These are phyloP conservation scores for Alfaro cultratus DNA, from an alignment of 2,797 vertebrate genomes.

Conservation along the genomic window DNA sequence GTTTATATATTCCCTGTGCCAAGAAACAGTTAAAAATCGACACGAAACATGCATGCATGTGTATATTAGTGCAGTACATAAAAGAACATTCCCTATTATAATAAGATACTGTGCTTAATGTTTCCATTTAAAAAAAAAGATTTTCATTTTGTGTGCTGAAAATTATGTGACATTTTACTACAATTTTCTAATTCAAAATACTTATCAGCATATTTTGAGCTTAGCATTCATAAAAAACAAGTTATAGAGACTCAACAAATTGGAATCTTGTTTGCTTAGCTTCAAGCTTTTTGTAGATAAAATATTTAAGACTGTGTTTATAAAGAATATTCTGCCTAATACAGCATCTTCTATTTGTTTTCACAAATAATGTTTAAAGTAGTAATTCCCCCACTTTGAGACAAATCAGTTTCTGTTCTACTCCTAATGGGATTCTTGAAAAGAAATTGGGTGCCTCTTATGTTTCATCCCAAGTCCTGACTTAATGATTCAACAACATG, in stretches of 20 bases:
- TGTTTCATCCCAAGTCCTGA: constrained; percentile 15
- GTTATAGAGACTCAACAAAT: not conserved
- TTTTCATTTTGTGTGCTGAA: not conserved
- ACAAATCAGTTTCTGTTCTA: too few relatives aligned
- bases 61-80: not conserved
- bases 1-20: constrained; percentile 24
- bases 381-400: constrained; percentile 7
- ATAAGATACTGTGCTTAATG: constrained; percentile 9
- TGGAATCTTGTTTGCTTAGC: not conserved
- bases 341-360: not conserved
- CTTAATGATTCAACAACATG: constrained; percentile 34
- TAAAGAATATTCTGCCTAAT: constrained; percentile 6
- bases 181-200: not conserved
- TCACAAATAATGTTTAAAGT: too few relatives aligned
- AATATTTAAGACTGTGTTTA: constrained; percentile 7
- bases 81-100: constrained; percentile 43
- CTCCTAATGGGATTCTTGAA: constrained; percentile 1
- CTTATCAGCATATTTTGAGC: not conserved
- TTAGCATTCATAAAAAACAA: not conserved
- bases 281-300: not conserved
- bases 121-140: not conserved
- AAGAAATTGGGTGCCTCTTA: constrained; percentile 6
- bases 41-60: constrained; percentile 13
- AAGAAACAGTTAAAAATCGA: constrained; percentile 14
- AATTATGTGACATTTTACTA: not conserved